Conservation (phyloP, 2,113 vertebrate genomes). For the Aplodontia rufa region DNA sequence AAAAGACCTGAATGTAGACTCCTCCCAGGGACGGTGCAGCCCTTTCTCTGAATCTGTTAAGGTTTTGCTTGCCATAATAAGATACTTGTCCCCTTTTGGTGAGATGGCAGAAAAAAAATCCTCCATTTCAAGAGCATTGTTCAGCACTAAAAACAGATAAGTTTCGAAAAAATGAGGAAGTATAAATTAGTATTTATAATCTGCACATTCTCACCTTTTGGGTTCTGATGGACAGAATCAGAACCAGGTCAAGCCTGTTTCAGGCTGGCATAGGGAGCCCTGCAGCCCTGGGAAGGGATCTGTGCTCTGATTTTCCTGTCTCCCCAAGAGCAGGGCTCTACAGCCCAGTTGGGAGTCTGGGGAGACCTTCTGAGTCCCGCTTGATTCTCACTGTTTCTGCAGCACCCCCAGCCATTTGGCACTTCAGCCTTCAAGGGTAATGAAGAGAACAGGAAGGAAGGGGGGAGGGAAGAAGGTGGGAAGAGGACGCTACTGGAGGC, state of each 20-base stretch:
- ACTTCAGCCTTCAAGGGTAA: neutral
- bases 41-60: neutral
- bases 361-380: neutral
- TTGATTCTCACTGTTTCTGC: neutral
- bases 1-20: neutral
- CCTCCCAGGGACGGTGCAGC: neutral
- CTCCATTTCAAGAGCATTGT: neutral
- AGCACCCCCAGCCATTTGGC: neutral
- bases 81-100: neutral
- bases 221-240: neutral
- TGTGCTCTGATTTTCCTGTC: neutral
- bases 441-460: neutral
- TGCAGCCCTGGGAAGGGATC: neutral
- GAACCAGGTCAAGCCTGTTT: neutral
- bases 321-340: neutral
- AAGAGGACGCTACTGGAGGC: neutral
- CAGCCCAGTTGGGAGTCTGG: neutral
- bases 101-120: neutral
- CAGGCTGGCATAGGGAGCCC: neutral
- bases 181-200: neutral
- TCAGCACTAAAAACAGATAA: neutral
- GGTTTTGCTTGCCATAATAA: neutral
- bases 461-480: neutral
- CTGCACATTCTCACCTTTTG: neutral
- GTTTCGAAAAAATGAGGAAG: constrained; percentile 14